Base-by-base conservation (phyloP, 2,113 vertebrate genomes). In the Alaudala cheleensis region DNA sequence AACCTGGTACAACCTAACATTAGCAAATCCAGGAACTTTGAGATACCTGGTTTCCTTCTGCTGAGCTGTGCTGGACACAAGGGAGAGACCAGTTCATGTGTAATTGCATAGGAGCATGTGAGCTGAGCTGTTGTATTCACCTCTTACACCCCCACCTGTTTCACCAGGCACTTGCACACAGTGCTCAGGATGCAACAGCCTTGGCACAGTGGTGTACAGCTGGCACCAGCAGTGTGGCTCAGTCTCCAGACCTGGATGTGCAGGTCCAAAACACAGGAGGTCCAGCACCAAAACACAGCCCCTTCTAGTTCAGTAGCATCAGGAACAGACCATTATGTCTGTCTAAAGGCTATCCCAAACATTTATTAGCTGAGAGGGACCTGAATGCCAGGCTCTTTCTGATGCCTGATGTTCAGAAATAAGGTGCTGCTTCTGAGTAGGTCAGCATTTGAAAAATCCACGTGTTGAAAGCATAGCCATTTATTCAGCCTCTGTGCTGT, bases 51-150 rank as follows among this genome's bases (percentile, higher is more conserved):
- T 28, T 81, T 89, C 56, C 61, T 31, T 25, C 39, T 56, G 60
- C 51, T 26, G 49, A 60, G 31, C 19, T 51, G 24, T 28, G 21
- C 54, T n/a, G 65, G 60, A 34, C 49, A 54, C 14, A 16, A 42
- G 33, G 39, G 39, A 79, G 1, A 61, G 34, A 84, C 29, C 24
- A 3, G 1, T 37, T 74, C 51, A 17, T 0, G 0, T 8, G 23
- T 20, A 40, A 58, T 3, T 81, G 21, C 15, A 9, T 0, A n/a
- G 16, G 4, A 58, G 23, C 2, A 22, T 5, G 5, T 0, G 1
- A 16, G 34, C 44, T 86, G 33, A 42, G 42, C 26, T 34, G 7
- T 18, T 50, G 42, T 11, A 23, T 39, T 61, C 29, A 12, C 20
- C n/a, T 80, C 66, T 49, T 40, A 1, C 2, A 5, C 10, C 26